Evolutionary conservation across 2,888 invertebrate species (phyloP), one percentile per base, ranked within the genome.

Genomic region (Aelia acuminata): DNA sequence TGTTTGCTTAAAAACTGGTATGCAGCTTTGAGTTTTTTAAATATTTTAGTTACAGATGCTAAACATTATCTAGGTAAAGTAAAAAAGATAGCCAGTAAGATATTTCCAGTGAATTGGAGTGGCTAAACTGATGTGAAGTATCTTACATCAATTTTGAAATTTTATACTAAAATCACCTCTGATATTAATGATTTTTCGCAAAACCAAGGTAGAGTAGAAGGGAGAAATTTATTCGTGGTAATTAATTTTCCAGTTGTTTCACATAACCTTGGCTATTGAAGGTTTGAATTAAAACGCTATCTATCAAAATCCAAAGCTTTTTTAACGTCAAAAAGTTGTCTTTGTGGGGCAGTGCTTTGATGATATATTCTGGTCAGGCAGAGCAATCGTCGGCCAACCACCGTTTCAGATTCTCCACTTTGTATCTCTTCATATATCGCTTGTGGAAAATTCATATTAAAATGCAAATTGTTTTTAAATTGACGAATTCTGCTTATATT

Each of bases 281-380:
- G 3, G 57, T 57, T 57, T 11, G 57, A 57, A 57, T 57, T 57
- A 57, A 57, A 57, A 26, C 57, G 57, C 26, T 26, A 57, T 57
- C 13, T 26, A 57, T 57, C 57, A 57, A 57, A 57, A 57, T 57
- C 31, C 63, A 18, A 35, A 22, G 31, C 18, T 70, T 70, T 70
- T 63, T 70, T 70, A 2, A 70, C 18, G 8, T 70, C 63, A n/a
- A 26, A 26, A 57, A 57, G 57, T 70, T 35, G 31, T 20, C 63
- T 70, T 70, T 70, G 63, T 70, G 35, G 35, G 63, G 35, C 31
- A 18, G 5, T 3, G 63, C 63, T 70, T 70, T 70, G 63, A 70
- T 70, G 63, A 70, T 70, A n/a, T 70, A 70, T 70, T 70, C 63
- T 20, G 63, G 35, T 70, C 63, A 70, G 63, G 31, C 63, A 70